Evolutionary conservation across 1,140 invertebrate species (phyloP), one percentile per base, ranked within the genome.

Genomic region (Nylanderia fulva): DNA sequence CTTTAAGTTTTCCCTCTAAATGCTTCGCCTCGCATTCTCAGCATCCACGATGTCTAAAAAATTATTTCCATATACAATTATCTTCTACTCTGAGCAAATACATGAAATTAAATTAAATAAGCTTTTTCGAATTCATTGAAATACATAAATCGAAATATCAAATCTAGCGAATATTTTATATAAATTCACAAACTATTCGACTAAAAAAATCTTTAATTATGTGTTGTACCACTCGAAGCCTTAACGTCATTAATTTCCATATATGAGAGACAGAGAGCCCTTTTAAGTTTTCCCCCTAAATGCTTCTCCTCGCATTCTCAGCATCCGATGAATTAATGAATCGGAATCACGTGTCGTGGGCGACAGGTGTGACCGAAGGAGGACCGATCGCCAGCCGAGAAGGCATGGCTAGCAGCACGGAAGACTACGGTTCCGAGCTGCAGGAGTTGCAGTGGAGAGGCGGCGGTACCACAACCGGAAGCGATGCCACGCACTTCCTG

Each of bases 371-470:
- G 90, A 94, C 94, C 85, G 87, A 92, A 36, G 39, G 24, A 8
- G 21, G 36, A 89, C 92, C 79, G 90, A 91, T 83, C 61, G 83
- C 85, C 86, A 89, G 84, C 33, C 85, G 88, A 87, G 90, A 87
- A 87, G 90, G 86, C 72, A 94, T 95, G 92, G 93, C 93, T 77
- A 94, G 93, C 89, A 93, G 92, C 77, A 94, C 93, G 88, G 94
- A 93, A 91, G 95, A 94, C 85, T 95, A 95, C 93, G 95, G 95
- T 82, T 95, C 95, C 87, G 95, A 95, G 91, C 92, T 95, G 88
- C 96, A 96, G 91, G 95, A 96, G 92, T 93, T 96, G 89, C 94
- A 95, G 80, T 96, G 96, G 94, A 93, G 96, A 85, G 92, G 92
- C 64, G 92, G 93, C 75, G 92, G 91, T 54, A 92, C 93, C 77